A percentile compares a stretch with the other conserved stretches of the same genome.
phyloP scores from a whole-genome alignment of 2,113 vertebrate genomes.

The Globicephala melas region DNA sequence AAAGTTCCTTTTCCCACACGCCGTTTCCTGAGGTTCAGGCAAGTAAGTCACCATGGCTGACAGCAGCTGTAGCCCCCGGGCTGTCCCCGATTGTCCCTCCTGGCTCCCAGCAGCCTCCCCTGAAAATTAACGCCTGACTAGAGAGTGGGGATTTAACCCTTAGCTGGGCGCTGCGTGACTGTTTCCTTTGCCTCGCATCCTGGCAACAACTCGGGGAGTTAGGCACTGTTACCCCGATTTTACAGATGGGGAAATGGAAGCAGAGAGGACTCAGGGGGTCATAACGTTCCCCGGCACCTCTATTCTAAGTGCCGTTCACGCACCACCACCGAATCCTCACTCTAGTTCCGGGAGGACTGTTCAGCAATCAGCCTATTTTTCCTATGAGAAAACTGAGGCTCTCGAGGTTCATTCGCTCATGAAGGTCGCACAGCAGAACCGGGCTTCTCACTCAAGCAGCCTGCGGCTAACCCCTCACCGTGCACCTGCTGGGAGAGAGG shows the following conservation, averaged over 20 bases:
- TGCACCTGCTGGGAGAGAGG: not conserved
- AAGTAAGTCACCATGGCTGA: accelerated
- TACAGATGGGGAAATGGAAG: not conserved
- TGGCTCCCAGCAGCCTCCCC: not conserved
- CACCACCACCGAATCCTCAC: not conserved
- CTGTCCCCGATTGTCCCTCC: conserved; percentile 52
- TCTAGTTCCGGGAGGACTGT: accelerated
- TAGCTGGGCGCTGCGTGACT: accelerated
- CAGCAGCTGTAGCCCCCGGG: accelerated
- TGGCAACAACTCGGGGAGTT: accelerated
- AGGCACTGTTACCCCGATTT: accelerated
- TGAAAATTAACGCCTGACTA: accelerated
- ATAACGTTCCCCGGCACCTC: accelerated
- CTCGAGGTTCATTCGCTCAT: not conserved
- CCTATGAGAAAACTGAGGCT: not conserved
- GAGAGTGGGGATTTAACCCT: not conserved
- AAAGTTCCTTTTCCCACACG: not conserved
- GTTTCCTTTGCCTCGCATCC: not conserved
- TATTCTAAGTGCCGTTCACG: accelerated
- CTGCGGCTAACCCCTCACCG: accelerated
- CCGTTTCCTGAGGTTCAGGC: not conserved
- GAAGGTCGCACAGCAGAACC: not conserved
- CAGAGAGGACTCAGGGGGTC: not conserved
- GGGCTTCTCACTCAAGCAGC: accelerated
- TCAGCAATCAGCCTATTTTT: accelerated